These are phyloP conservation scores for Siderastrea radians DNA, from an alignment of 92 coral and sea anemone species.

Conservation along the genomic window DNA sequence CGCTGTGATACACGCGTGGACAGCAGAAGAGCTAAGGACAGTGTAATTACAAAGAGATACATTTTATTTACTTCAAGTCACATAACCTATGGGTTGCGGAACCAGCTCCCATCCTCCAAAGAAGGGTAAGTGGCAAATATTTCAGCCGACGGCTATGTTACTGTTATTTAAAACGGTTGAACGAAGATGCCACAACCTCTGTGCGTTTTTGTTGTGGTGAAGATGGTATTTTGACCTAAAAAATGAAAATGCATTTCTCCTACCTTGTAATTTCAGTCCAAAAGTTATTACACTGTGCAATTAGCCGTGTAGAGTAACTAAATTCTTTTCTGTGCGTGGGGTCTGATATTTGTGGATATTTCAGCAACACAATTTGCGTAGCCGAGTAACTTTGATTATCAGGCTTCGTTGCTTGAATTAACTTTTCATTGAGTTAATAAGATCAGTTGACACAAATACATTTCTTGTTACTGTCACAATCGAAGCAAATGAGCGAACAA, in stretches of 20 bases:
- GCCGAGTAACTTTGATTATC: background rate
- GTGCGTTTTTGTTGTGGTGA: slow-evolving; percentile 35
- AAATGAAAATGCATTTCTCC: background rate
- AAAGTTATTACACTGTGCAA: background rate
- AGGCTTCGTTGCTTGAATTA: background rate
- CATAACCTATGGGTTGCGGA: slow-evolving; percentile 33
- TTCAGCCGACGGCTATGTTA: background rate
- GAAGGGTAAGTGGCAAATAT: slow-evolving; percentile 7
- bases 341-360: too few relatives aligned
- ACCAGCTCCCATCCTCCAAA: slow-evolving; percentile 33
- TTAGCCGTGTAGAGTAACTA: background rate
- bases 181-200: background rate
- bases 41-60: background rate
- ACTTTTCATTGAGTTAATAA: background rate
- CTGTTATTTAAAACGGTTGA: background rate
- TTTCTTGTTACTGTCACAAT: background rate
- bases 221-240: slow-evolving; percentile 24
- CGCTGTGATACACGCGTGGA: slow-evolving; percentile 6
- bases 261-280: background rate
- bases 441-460: too few relatives aligned
- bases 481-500: background rate
- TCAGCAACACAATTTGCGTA: background rate
- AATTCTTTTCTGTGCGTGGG: slow-evolving; percentile 7
- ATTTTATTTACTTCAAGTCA: background rate
- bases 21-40: too few relatives aligned